Evolutionary conservation across 2,113 vertebrate genomes (phyloP).

Genomic region (Phaethon lepturus): DNA sequence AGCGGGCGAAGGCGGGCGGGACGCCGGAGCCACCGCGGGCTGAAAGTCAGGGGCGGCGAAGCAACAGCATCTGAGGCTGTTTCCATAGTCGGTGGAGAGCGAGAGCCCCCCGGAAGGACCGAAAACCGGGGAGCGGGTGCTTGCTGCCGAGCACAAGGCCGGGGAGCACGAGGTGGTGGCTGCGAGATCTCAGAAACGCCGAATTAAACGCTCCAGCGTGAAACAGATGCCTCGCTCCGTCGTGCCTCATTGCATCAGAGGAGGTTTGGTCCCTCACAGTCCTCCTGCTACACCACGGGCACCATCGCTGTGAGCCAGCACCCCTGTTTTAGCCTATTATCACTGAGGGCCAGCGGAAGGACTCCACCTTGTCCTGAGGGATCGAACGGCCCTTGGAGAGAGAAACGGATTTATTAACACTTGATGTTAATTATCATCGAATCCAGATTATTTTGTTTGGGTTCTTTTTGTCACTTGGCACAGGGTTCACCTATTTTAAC

Average conservation of each 20-base stretch:
- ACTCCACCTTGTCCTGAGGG: neutral
- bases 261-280: neutral
- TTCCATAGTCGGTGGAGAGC: fast-evolving
- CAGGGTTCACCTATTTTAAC: neutral
- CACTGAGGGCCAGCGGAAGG: neutral
- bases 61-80: fast-evolving
- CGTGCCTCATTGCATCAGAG: neutral
- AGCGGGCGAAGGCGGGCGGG: neutral
- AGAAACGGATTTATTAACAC: neutral
- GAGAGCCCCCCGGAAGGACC: too few relatives aligned
- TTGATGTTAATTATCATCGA: neutral
- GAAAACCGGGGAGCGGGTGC: neutral
- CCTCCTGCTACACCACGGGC: neutral
- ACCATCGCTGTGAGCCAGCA: neutral
- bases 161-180: neutral
- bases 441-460: neutral
- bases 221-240: neutral
- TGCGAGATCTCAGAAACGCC: neutral
- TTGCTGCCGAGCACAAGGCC: too few relatives aligned
- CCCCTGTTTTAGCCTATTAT: too few relatives aligned
- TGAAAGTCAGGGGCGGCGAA: fast-evolving
- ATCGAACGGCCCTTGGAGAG: neutral
- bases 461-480: neutral
- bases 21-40: too few relatives aligned
- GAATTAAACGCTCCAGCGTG: neutral